Evolutionary conservation across 1,140 invertebrate genomes (phyloP).

Genomic region (Drosophila littoralis): DNA sequence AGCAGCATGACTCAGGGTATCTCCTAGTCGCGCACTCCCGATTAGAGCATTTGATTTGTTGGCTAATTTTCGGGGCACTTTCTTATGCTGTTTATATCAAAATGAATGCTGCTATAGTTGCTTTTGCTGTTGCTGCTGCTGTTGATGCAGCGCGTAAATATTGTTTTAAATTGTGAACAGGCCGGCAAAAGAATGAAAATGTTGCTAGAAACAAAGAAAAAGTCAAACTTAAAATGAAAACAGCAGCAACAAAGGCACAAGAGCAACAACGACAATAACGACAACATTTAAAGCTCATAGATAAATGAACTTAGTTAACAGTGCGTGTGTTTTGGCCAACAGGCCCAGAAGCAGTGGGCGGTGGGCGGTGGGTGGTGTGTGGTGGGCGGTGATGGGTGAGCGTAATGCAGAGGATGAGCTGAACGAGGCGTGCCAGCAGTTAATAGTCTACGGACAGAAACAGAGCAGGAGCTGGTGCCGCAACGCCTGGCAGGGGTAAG

Average conservation of each 20-base stretch:
- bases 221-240: constrained; percentile 29
- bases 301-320: constrained; percentile 66
- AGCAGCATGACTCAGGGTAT: not conserved
- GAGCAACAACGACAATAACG: constrained; percentile 7
- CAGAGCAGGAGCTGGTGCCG: too few relatives aligned
- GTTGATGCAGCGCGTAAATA: constrained; percentile 65
- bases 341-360: not conserved
- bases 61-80: constrained; percentile 29
- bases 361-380: constrained; percentile 1
- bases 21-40: not conserved
- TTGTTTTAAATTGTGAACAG: constrained; percentile 69
- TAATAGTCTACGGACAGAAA: constrained; percentile 33
- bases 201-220: constrained; percentile 20
- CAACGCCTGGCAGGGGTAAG: constrained; percentile 22
- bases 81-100: constrained; percentile 48
- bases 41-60: not conserved
- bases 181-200: constrained; percentile 52
- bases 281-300: constrained; percentile 18
- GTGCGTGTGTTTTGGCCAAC: constrained; percentile 19
- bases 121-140: constrained; percentile 31
- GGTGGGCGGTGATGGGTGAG: too few relatives aligned
- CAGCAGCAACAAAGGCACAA: not conserved
- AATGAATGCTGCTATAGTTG: constrained; percentile 19
- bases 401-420: constrained; percentile 4
- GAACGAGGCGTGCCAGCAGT: constrained; percentile 33